Base-by-base conservation (phyloP, 2,888 invertebrate species). In the Drosophila ochracea region DNA sequence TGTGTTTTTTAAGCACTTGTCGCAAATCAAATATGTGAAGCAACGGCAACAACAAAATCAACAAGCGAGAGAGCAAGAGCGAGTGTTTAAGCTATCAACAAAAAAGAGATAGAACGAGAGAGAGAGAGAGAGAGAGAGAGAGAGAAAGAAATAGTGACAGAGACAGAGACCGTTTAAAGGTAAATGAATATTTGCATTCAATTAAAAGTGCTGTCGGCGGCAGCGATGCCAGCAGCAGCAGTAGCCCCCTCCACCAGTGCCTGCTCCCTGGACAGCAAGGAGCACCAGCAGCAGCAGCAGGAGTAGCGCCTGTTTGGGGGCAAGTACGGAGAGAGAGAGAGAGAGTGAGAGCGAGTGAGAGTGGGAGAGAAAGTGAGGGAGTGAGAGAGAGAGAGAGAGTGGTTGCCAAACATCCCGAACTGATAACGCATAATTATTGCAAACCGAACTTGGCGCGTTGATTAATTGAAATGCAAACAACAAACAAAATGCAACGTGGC, bases 141-240 rank as follows among this genome's bases (percentile, higher is more conserved):
- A 21, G 25, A 50, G 43, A 9, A 9, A n/a, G 43, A 43, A 35
- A 55, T 16, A 60, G 55, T 31, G 41, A 39, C 16, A 49, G 41
- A 52, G 61, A 54, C 28, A 53, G 68, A 53, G 47, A 25, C 13
- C n/a, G 33, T 68, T 73, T 76, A 68, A 67, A 77, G 76, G 80
- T 80, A 68, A 82, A 80, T 80, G 79, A 76, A 80, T 80, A 80
- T 80, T 80, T 80, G 82, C 80, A 82, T 80, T 82, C 82, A 82
- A 80, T 80, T 80, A 80, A 82, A 76, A 80, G 70, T 49, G 68
- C 74, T 73, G 64, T 73, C 69, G 82, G 90, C 83, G 84, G 84
- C 88, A 79, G 69, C 68, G 65, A 89, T 85, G 89, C 84, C 84
- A 68, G 73, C 84, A 68, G 41, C 57, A 41, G 57, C 37, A 16